Evolutionary conservation across 35 echinoderm and acorn worm genomes (phyloP).

Genomic region (Ophioderma brevispina): DNA sequence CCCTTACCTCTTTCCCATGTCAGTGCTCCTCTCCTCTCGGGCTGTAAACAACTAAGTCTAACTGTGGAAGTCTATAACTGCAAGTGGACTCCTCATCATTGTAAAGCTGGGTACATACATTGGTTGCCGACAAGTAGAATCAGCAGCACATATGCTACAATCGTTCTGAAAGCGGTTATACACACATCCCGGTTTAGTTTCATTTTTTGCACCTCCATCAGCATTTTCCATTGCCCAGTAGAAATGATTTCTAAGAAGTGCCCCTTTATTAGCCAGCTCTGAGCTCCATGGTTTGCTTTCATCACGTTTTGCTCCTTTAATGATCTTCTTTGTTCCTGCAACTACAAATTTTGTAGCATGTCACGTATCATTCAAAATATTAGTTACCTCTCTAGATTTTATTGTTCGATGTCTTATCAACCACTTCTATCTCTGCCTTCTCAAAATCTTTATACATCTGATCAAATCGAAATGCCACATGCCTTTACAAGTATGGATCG

Average conservation of each 20-base stretch:
- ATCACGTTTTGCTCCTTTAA: background rate
- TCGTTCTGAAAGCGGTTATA: background rate
- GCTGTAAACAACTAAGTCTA: no score
- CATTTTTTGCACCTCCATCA: background rate
- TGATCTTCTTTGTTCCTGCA: background rate
- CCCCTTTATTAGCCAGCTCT: background rate
- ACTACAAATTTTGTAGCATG: no score
- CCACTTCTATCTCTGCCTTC: background rate
- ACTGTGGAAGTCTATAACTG: no score
- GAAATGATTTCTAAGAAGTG: background rate
- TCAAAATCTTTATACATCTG: background rate
- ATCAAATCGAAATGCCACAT: background rate
- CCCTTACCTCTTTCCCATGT: no score
- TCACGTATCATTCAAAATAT: background rate
- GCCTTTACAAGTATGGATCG: background rate
- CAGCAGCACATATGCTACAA: background rate
- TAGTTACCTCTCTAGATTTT: background rate
- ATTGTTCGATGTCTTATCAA: background rate
- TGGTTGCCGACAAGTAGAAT: background rate
- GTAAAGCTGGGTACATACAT: background rate
- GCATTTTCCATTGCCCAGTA: conserved; percentile 1
- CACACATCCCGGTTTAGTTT: background rate
- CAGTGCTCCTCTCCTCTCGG: no score
- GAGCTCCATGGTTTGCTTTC: background rate
- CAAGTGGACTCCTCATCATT: background rate